Base-by-base conservation (phyloP, 2,888 invertebrate genomes). In the Pollenia labialis region DNA sequence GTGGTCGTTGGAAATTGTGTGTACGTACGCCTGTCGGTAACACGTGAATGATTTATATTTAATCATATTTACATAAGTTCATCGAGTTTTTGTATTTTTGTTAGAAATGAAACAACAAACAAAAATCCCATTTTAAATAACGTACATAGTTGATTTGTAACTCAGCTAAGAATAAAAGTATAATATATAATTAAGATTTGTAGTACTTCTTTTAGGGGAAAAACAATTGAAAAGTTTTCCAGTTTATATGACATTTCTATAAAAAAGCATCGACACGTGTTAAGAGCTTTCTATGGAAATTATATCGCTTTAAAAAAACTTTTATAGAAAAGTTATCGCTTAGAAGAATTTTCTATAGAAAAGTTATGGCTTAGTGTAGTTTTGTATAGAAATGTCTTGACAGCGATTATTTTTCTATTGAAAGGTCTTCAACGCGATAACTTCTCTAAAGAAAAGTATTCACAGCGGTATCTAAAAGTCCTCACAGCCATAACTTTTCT, bases 41-140 rank as follows among this genome's bases (percentile, higher is more conserved):
- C 56, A 81, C 58, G 81, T 81, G 50, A 68, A 42, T 81, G 71
- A 81, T 81, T 74, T 81, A 68, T 74, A 60, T 58, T 66, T 50
- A 64, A 75, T 81, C 81, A 60, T 16, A 50, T 81, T 81, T 64
- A 81, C 42, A 72, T 72, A 72, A 71, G 71, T 81, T 81, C 52
- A 71, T 80, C 69, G 44, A 60, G 54, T 58, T 64, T 40, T 62
- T 58, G 4, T 58, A 12, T 56, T 32, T 62, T 74, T 60, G 44
- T 64, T 74, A 48, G 68, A 58, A 75, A 60, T 68, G 44, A 69
- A 62, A 52, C n/a, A 58, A 64, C 48, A 23, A 50, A 54, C 8
- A 40, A 69, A 76, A 69, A 50, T 48, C 18, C n/a, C 44, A 42
- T 23, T 81, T 58, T 16, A 1, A 44, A 64, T 9, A 18, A 44